Conservation (phyloP, 2,113 vertebrate genomes). For the Chrysemys picta region DNA sequence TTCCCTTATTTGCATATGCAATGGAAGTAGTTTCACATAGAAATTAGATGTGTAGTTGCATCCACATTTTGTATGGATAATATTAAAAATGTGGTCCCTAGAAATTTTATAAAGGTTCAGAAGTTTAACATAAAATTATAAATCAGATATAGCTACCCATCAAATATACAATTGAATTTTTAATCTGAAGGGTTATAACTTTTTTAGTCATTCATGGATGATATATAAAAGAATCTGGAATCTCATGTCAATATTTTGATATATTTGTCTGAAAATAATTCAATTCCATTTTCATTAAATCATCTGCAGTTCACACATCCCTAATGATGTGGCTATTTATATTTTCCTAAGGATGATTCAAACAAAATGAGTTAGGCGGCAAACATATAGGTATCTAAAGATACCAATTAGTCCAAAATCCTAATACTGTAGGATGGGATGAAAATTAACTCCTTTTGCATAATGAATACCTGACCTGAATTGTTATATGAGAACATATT, state of each 20-base stretch:
- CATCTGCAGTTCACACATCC: neutral
- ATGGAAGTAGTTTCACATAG: neutral
- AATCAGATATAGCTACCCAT: neutral
- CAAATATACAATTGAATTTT: neutral
- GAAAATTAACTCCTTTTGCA: neutral
- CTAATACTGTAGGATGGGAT: neutral
- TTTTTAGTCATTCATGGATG: neutral
- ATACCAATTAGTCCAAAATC: neutral
- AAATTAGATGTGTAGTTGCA: neutral
- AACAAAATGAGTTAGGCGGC: neutral
- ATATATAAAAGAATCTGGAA: neutral
- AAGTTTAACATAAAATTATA: neutral
- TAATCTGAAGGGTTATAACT: neutral
- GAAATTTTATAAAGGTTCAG: neutral
- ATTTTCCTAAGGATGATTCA: neutral
- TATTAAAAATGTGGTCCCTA: neutral
- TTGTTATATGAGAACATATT: neutral
- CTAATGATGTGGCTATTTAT: rapidly evolving
- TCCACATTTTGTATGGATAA: neutral
- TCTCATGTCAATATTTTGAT: neutral
- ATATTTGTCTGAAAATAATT: neutral
- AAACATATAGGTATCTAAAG: neutral
- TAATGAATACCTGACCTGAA: neutral
- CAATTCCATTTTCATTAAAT: neutral
- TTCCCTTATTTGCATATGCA: constrained; percentile 9